phyloP scores from a whole-genome alignment of 23 tunicate genomes.

The Oikopleura vanhoeffeni region DNA sequence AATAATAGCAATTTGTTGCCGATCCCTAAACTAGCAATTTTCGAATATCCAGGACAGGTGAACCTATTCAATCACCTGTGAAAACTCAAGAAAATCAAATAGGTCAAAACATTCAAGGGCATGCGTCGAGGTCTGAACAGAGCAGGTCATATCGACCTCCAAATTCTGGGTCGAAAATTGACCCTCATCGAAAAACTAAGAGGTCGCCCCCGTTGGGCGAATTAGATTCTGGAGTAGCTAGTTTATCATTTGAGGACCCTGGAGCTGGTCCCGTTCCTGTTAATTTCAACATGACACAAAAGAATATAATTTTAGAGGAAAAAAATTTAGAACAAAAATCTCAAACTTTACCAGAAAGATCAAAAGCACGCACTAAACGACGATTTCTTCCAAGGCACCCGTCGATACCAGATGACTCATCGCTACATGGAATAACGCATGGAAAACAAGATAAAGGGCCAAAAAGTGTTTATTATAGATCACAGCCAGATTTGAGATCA shows the following conservation, averaged over 20 bases:
- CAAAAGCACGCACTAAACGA: neutral
- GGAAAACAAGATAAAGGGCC: too few species aligned
- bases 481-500: constrained; percentile 2
- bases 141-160: too few species aligned
- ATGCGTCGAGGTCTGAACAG: too few species aligned
- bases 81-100: too few species aligned
- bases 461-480: neutral
- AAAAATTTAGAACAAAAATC: neutral
- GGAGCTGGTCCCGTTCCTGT: neutral
- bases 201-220: constrained; percentile 11
- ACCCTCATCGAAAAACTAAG: neutral
- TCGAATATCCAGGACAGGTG: too few species aligned
- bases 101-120: too few species aligned
- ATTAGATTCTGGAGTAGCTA: neutral
- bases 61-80: too few species aligned
- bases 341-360: neutral
- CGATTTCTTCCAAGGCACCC: neutral
- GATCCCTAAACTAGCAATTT: too few species aligned
- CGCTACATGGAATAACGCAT: too few species aligned
- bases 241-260: neutral
- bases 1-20: too few species aligned
- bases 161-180: too few species aligned
- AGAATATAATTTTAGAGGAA: neutral
- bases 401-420: neutral
- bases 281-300: neutral